phyloP scores from a whole-genome alignment of 1,140 invertebrate species.

The Magallana gigas region DNA sequence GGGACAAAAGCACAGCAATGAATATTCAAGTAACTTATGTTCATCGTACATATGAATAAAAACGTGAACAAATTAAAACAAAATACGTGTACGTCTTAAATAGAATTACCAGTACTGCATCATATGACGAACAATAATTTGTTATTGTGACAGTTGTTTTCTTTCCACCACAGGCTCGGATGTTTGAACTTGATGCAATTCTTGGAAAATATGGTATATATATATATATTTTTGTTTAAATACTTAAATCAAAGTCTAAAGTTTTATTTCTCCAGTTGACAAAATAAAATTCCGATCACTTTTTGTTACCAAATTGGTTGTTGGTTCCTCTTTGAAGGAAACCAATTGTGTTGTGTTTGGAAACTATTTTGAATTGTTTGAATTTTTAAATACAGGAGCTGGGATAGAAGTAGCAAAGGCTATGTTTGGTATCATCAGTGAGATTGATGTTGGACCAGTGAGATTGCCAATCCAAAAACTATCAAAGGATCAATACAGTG shows the following conservation, averaged over 20 bases:
- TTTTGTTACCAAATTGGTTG: no score
- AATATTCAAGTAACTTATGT: not conserved
- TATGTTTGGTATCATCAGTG: slow-evolving; percentile 59
- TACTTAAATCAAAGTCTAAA: no score
- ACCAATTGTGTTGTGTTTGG: not conserved
- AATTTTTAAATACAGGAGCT: slow-evolving; percentile 59
- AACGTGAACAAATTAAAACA: not conserved
- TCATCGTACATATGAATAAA: no score
- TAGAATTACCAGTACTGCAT: not conserved
- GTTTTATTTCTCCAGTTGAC: no score
- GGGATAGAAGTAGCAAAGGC: slow-evolving; percentile 63
- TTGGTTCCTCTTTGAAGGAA: no score
- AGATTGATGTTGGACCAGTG: slow-evolving; percentile 64
- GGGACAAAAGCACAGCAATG: slow-evolving; percentile 49
- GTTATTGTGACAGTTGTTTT: not conserved
- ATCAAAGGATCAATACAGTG: slow-evolving; percentile 40
- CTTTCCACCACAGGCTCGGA: slow-evolving; percentile 37
- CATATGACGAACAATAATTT: not conserved
- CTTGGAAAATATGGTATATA: slow-evolving; percentile 22
- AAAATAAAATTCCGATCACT: no score
- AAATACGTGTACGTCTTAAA: no score
- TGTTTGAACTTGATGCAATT: not conserved
- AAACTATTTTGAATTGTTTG: not conserved
- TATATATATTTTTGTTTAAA: not conserved
- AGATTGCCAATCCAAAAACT: slow-evolving; percentile 60